Conservation (phyloP, 2,888 invertebrate genomes). For the Ellobium chinense region DNA sequence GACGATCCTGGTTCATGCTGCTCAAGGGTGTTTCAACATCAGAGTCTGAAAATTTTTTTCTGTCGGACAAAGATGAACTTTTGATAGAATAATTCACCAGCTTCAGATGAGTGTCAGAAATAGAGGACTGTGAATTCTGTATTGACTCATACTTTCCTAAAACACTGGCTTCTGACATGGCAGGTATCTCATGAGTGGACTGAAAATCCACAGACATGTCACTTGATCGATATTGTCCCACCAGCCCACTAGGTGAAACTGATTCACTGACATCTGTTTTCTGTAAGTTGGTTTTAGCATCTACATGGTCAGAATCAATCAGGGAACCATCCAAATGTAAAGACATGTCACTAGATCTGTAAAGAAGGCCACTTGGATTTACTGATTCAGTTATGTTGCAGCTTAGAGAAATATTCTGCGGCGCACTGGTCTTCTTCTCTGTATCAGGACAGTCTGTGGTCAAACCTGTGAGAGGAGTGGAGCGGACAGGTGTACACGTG, state of each 20-base stretch:
- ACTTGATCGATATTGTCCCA: slow-evolving; percentile 6
- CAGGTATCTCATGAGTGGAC: too few relatives aligned
- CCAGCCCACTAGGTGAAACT: neutral
- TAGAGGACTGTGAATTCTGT: neutral
- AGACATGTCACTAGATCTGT: slow-evolving; percentile 2
- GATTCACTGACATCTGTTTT: slow-evolving; percentile 7
- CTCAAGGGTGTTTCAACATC: neutral
- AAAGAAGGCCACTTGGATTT: neutral
- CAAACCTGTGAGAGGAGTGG: neutral
- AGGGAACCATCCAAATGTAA: neutral
- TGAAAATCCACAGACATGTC: slow-evolving; percentile 22
- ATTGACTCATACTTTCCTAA: neutral
- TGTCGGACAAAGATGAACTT: neutral
- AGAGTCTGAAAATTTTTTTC: neutral
- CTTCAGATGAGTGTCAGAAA: neutral
- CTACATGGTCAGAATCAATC: neutral
- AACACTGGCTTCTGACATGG: neutral
- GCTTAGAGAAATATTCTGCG: too few relatives aligned
- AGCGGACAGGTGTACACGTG: slow-evolving; percentile 21
- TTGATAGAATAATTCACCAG: neutral
- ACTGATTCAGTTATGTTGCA: neutral
- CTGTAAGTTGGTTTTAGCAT: neutral
- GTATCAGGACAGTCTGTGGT: neutral
- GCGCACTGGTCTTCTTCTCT: slow-evolving; percentile 2
- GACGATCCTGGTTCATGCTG: neutral